These are phyloP conservation scores for Hippocampus mohnikei DNA, from an alignment of 2,113 vertebrate genomes.

Conservation along the genomic window DNA sequence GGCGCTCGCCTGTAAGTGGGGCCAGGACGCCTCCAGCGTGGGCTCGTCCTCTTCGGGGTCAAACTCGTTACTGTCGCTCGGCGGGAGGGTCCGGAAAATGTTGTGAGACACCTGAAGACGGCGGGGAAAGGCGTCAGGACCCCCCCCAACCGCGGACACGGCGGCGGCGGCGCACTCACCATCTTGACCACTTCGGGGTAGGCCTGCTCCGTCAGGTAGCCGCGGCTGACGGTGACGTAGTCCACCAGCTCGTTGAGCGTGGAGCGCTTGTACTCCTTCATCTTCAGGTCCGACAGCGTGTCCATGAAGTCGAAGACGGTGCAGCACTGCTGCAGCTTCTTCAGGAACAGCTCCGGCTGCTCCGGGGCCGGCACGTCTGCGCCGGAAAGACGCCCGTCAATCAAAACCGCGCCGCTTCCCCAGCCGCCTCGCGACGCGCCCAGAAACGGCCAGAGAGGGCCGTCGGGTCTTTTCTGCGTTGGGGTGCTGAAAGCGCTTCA, in stretches of 20 bases:
- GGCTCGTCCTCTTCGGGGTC: constrained; percentile 99
- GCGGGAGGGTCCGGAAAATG: constrained; percentile 99
- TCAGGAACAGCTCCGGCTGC: constrained; percentile 99
- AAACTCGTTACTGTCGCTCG: constrained; percentile 98
- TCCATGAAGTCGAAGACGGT: constrained; percentile 99
- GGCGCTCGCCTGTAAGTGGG: constrained; percentile 92
- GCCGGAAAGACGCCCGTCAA: neutral
- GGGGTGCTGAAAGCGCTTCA: too few species aligned
- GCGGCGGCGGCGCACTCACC: constrained; percentile 70
- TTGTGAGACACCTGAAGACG: constrained; percentile 90
- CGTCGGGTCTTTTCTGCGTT: too few species aligned
- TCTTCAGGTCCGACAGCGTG: constrained; percentile 99
- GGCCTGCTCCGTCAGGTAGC: constrained; percentile 98
- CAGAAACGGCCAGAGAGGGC: too few species aligned
- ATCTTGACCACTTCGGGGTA: constrained; percentile 99
- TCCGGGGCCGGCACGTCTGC: constrained; percentile 95
- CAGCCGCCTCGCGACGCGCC: too few species aligned
- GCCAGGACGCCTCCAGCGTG: constrained; percentile 97
- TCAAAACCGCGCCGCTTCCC: too few species aligned
- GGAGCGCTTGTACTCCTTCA: constrained; percentile 99
- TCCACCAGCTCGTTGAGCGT: constrained; percentile 99
- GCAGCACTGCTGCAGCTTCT: constrained; percentile 99
- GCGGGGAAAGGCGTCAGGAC: too few species aligned
- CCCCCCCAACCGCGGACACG: too few species aligned
- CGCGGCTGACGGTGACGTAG: constrained; percentile 98